These are phyloP conservation scores for Anticlea derivata DNA, from an alignment of 2,888 invertebrate species.

Conservation along the genomic window DNA sequence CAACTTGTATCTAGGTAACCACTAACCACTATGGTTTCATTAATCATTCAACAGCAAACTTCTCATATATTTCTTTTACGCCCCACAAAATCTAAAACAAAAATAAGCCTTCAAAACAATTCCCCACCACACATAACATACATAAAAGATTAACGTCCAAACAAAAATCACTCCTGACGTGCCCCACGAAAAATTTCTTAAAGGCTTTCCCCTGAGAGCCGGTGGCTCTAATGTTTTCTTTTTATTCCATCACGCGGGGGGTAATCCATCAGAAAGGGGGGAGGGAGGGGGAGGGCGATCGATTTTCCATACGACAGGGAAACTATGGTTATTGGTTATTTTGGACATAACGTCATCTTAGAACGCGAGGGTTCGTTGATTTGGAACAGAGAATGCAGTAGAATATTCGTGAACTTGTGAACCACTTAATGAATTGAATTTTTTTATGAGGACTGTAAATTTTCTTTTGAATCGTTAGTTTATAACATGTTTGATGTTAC, in stretches of 20 bases:
- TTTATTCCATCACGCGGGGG: constrained; percentile 73
- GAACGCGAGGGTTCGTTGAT: constrained; percentile 54
- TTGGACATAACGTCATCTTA: constrained; percentile 61
- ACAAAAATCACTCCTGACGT: constrained; percentile 66
- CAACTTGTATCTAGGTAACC: no score
- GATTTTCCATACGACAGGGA: constrained; percentile 69
- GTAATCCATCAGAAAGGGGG: constrained; percentile 67
- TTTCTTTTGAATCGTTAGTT: no score
- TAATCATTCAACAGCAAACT: neutral
- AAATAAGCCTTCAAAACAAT: constrained; percentile 26
- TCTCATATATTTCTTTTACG: neutral
- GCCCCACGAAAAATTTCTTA: constrained; percentile 64
- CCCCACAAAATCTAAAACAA: constrained; percentile 8
- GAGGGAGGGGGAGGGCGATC: constrained; percentile 53
- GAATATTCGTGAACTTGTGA: constrained; percentile 40
- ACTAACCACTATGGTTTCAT: no score
- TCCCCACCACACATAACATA: constrained; percentile 41
- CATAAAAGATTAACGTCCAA: constrained; percentile 56
- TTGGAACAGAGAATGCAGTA: constrained; percentile 38
- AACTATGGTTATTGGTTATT: constrained; percentile 81
- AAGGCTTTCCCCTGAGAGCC: constrained; percentile 60
- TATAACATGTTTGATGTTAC: no score
- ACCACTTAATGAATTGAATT: no score
- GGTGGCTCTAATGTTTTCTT: constrained; percentile 76
- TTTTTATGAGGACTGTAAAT: no score